These are phyloP conservation scores for Oncopeltus fasciatus DNA, from an alignment of 1,140 invertebrate species.

Conservation along the genomic window DNA sequence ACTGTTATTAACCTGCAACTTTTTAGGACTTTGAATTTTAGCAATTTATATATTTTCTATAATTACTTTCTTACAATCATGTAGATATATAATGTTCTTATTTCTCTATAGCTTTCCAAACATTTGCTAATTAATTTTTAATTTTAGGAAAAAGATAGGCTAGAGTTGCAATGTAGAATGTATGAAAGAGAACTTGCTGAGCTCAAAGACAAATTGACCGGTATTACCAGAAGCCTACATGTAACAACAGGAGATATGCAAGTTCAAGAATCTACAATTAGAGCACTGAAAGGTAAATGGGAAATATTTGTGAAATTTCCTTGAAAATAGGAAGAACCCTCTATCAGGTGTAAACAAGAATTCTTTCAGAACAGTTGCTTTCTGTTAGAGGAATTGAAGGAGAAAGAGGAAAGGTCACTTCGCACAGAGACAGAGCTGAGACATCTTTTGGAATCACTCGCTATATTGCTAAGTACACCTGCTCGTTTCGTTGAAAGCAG, in stretches of 20 bases:
- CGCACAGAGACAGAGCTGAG: slow-evolving; percentile 46
- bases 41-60: no score
- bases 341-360: no score
- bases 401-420: slow-evolving; percentile 50
- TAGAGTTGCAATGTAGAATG: slow-evolving; percentile 47
- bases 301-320: no score
- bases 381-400: slow-evolving; percentile 48
- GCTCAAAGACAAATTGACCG: slow-evolving; percentile 45
- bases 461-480: slow-evolving; percentile 49
- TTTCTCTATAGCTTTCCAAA: no score
- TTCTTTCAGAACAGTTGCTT: not conserved
- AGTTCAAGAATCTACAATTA: slow-evolving; percentile 47
- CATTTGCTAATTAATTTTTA: no score
- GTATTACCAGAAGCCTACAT: slow-evolving; percentile 43
- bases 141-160: slow-evolving; percentile 46
- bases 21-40: no score
- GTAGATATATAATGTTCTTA: no score
- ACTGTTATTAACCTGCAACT: no score
- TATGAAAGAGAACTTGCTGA: slow-evolving; percentile 48
- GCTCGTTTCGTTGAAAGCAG: slow-evolving; percentile 55
- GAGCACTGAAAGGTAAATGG: slow-evolving; percentile 45
- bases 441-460: slow-evolving; percentile 47
- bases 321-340: no score
- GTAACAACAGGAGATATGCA: slow-evolving; percentile 50
- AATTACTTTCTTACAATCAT: no score